Evolutionary conservation across 2,888 invertebrate species (phyloP), one percentile per base, ranked within the genome.

Genomic region (Horisme vitalbata): DNA sequence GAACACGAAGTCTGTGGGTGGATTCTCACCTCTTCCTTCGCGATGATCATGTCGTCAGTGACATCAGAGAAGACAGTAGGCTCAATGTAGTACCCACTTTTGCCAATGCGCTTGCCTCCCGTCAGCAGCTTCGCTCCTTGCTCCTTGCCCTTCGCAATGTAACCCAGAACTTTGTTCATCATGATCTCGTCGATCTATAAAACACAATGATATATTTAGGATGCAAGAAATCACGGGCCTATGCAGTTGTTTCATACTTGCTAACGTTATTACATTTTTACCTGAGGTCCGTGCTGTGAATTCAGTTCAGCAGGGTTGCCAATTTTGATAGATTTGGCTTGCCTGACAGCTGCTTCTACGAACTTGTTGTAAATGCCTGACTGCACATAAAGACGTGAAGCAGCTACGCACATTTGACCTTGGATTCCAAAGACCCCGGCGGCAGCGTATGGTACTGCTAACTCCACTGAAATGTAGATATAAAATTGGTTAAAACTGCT

Each of bases 21-120:
- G n/a, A n/a, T n/a, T n/a, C n/a, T n/a, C n/a, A 94, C 95, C 91
- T 95, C 95, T 79, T 95, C 94, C 59, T 90, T 90, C 1, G 95
- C 94, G 61, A 96, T 95, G 11, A 87, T 90, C 95, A 95, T 95
- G 38, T 93, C 74, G 70, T 95, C 95, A 11, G 87, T 91, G 4
- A 95, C 95, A 66, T 94, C 91, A 3, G 93, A 92, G 69, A 95
- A 95, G 0, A 95, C 93, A 0, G 95, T 95, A 0, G 96, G 95
- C 59, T 95, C 90, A 15, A 96, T 85, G 68, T 94, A 96, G 75
- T 91, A 96, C 0, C 96, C 96, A 21, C 90, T 87, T 33, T 73
- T 82, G 6, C 94, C 95, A 15, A 92, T 45, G 6, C 82, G 68
- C 11, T 78, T 76, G 1, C 97, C 97, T 6, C 97, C 97, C 10